A percentile compares a stretch with the other conserved stretches of the same genome.
phyloP scores from a whole-genome alignment of 2,888 invertebrate genomes.

The Caenorhabditis imperialis region DNA sequence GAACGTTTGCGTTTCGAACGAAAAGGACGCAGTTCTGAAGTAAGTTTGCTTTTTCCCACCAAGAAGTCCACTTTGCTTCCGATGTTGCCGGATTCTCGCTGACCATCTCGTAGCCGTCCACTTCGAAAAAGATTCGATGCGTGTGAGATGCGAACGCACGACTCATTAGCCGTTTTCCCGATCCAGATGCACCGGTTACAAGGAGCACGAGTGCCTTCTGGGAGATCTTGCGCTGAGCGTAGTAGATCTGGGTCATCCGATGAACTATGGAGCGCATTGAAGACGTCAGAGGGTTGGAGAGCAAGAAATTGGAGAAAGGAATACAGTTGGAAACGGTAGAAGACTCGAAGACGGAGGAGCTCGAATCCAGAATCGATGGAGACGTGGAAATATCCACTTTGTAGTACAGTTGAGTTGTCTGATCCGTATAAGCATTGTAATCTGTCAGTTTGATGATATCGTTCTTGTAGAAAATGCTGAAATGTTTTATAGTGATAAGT shows the following conservation, averaged over 20 bases:
- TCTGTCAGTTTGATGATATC: slow-evolving; percentile 53
- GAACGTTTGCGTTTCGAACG: slow-evolving; percentile 54
- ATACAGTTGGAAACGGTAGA: slow-evolving; percentile 17
- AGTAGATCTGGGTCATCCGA: slow-evolving; percentile 37
- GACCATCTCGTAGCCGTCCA: slow-evolving; percentile 67
- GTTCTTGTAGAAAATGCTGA: slow-evolving; percentile 60
- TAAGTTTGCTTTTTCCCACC: slow-evolving; percentile 50
- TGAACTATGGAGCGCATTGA: slow-evolving; percentile 11
- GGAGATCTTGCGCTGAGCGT: slow-evolving; percentile 19
- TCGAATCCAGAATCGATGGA: slow-evolving; percentile 45
- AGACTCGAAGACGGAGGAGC: slow-evolving; percentile 56
- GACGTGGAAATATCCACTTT: slow-evolving; percentile 40
- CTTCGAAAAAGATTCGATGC: slow-evolving; percentile 60
- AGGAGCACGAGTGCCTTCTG: slow-evolving; percentile 41
- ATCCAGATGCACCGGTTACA: slow-evolving; percentile 61
- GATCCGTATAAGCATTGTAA: slow-evolving; percentile 28
- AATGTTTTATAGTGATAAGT: no score
- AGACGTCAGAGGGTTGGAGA: slow-evolving; percentile 9
- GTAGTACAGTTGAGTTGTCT: slow-evolving; percentile 37
- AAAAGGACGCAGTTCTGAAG: slow-evolving; percentile 57
- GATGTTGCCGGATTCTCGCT: slow-evolving; percentile 59
- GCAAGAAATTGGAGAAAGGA: slow-evolving; percentile 37
- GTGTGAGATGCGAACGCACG: slow-evolving; percentile 52
- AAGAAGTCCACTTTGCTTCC: slow-evolving; percentile 55
- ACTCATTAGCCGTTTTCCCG: slow-evolving; percentile 58